Percentiles rank a stretch among this genome's conserved stretches.
phyloP scores from a whole-genome alignment of 1,140 invertebrate genomes.

The Chymomyza costata region DNA sequence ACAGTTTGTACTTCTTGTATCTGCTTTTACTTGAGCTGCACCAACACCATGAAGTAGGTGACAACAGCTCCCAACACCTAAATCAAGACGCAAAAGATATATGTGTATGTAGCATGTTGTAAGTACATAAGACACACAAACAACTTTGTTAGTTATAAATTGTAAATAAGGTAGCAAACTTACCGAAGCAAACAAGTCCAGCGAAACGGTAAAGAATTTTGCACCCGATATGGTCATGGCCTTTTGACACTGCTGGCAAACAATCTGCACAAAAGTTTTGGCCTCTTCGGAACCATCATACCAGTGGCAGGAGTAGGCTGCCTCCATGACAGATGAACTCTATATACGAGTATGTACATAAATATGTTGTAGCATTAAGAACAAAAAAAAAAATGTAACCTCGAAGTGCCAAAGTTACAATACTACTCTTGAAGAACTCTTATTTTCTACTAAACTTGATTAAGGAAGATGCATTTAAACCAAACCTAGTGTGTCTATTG shows the following conservation, averaged over 20 bases:
- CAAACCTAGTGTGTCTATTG: no score
- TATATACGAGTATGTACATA: conserved; percentile 55
- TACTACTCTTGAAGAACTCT: no score
- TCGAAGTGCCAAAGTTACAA: no score
- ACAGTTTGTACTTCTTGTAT: no score
- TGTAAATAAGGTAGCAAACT: conserved; percentile 57
- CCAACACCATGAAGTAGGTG: conserved; percentile 93
- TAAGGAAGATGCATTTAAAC: no score
- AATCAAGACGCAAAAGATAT: conserved; percentile 3
- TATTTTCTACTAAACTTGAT: no score
- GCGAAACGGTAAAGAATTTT: conserved; percentile 90
- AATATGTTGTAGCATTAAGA: background rate
- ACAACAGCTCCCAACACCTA: conserved; percentile 90
- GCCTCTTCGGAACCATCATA: conserved; percentile 91
- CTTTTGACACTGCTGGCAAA: conserved; percentile 92
- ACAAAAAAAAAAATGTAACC: no score
- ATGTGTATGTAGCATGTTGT: no score
- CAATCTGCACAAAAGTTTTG: conserved; percentile 91
- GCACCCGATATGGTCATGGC: conserved; percentile 90
- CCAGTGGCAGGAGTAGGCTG: conserved; percentile 91
- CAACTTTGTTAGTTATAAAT: conserved; percentile 10
- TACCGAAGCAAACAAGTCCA: conserved; percentile 91
- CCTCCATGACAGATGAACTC: conserved; percentile 92
- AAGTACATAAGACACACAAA: no score
- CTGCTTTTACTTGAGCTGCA: conserved; percentile 85